phyloP scores from a whole-genome alignment of 2,888 invertebrate genomes.

The Tinea semifulvella region DNA sequence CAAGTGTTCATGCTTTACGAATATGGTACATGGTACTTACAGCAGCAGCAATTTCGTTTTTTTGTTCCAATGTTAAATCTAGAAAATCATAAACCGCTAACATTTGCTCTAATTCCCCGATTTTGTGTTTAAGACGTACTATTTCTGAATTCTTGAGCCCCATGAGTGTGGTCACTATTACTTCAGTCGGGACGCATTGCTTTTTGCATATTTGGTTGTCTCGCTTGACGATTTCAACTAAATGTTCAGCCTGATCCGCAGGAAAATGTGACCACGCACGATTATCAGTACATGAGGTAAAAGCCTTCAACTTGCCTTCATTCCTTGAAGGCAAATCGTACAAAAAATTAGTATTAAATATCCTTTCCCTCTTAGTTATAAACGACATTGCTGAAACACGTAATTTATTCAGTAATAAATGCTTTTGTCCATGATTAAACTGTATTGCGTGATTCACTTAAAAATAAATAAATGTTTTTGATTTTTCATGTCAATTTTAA shows the following conservation, averaged over 20 bases:
- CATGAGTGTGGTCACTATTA: constrained; percentile 53
- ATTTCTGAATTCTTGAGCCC: constrained; percentile 60
- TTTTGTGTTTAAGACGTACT: constrained; percentile 47
- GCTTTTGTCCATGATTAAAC: too few relatives aligned
- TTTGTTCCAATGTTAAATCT: constrained; percentile 50
- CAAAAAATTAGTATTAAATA: constrained; percentile 54
- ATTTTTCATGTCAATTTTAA: too few relatives aligned
- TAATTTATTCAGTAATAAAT: too few relatives aligned
- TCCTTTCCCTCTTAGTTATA: constrained; percentile 57
- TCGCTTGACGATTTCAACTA: constrained; percentile 61
- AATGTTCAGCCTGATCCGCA: constrained; percentile 64
- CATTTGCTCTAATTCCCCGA: constrained; percentile 55
- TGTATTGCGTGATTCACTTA: too few relatives aligned
- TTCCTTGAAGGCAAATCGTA: constrained; percentile 49
- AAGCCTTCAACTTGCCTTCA: constrained; percentile 65
- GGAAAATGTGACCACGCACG: constrained; percentile 66
- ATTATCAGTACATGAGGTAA: constrained; percentile 64
- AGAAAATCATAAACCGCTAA: constrained; percentile 48
- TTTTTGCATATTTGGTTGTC: constrained; percentile 44
- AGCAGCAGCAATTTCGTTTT: constrained; percentile 49
- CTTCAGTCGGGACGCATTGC: constrained; percentile 51
- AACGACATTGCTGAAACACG: constrained; percentile 62
- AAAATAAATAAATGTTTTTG: too few relatives aligned
- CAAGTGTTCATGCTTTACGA: too few relatives aligned
- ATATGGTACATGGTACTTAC: constrained; percentile 41